Evolutionary conservation across 1,140 invertebrate species (phyloP), one percentile per base, ranked within the genome.

Genomic region (Drosophila parabipectinata): DNA sequence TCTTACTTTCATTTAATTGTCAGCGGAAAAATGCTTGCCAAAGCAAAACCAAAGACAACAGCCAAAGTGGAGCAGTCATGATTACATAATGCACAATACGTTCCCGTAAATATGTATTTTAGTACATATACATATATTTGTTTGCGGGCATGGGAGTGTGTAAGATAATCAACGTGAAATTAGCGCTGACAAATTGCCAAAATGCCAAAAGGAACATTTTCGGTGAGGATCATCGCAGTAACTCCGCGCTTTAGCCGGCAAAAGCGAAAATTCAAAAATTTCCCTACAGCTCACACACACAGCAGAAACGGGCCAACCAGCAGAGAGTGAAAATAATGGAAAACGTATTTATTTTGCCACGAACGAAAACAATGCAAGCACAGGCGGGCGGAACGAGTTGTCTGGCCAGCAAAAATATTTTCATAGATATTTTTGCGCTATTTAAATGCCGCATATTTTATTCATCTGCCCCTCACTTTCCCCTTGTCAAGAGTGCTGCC

Each of bases 1-100:
- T 88, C 84, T 88, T 88, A 83, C 83, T 88, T 88, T 83, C 83
- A 68, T 88, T 88, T 88, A 88, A 88, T 88, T 88, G 83, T 88
- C 83, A 79, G 75, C 79, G 76, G 51, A 55, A 72, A 88, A 88
- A 79, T 76, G 83, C 83, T 88, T 72, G 72, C 61, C 72, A 88
- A 88, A 64, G 51, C 79, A 80, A 79, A 82, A 63, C 44, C 50
- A 61, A 74, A 61, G 59, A 62, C 60, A 67, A 74, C 71, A 59
- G 41, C 28, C 50, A 71, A 74, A 73, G 32, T 64, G 72, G 32
- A 63, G 58, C 55, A 69, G 63, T 56, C 71, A 68, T 81, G 69
- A 60, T 62, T 72, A 76, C 45, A 72, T 61, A 72, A 78, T 60
- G 68, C 51, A 69, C 41, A 68, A 24, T 37, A 24, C 60, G 39